Conservation (phyloP, 1,140 invertebrate species). For the Apis mellifera region DNA sequence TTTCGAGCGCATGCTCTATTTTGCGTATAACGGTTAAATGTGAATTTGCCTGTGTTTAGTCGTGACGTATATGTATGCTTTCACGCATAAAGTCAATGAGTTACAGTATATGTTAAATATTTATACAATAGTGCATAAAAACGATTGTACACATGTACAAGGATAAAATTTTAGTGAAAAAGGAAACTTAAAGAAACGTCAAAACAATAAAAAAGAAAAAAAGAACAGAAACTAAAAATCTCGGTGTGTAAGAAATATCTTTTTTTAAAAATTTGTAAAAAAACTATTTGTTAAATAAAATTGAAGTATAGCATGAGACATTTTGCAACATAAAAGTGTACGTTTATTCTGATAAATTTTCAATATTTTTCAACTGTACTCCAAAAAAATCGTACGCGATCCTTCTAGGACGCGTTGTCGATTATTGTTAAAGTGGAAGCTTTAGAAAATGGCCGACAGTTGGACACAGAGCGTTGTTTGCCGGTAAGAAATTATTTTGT, state of each 20-base stretch:
- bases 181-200: neutral
- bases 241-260: neutral
- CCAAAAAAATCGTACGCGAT: slow-evolving; percentile 31
- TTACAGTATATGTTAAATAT: slow-evolving; percentile 24
- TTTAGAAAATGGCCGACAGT: slow-evolving; percentile 80
- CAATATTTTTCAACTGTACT: neutral
- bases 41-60: slow-evolving; percentile 43
- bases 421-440: slow-evolving; percentile 60
- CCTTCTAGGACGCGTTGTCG: slow-evolving; percentile 59
- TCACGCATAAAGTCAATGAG: slow-evolving; percentile 21
- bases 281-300: slow-evolving; percentile 16
- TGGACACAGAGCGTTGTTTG: slow-evolving; percentile 77
- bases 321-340: neutral
- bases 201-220: neutral
- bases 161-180: slow-evolving; percentile 5
- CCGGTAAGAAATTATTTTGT: slow-evolving; percentile 71
- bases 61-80: slow-evolving; percentile 35
- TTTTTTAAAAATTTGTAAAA: slow-evolving; percentile 8
- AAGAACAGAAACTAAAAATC: neutral
- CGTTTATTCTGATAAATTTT: neutral
- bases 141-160: slow-evolving; percentile 10
- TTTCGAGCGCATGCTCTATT: slow-evolving; percentile 22
- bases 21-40: slow-evolving; percentile 19
- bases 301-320: neutral
- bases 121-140: slow-evolving; percentile 32